Base-by-base conservation (phyloP, 1,140 invertebrate species). In the Drosophila subobscura region DNA sequence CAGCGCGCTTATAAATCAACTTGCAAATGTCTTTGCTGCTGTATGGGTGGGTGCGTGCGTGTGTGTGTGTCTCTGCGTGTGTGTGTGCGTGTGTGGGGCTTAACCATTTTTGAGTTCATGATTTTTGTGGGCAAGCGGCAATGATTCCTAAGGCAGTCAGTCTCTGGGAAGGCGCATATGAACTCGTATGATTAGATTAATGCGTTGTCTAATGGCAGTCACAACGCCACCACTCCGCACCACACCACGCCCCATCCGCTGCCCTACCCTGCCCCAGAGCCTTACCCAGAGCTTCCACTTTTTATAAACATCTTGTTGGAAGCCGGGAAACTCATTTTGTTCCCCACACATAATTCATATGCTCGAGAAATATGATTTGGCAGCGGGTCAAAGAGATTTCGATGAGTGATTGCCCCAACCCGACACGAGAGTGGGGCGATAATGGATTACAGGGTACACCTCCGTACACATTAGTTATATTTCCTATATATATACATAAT, bases 1-100 rank as follows among this genome's bases (percentile, higher is more conserved):
- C 81, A 86, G 78, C 83, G 71, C 56, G 81, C 74, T 86, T 86
- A 86, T 86, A 86, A 86, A 86, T 86, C 81, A 86, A 86, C 78
- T 88, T 86, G 81, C 77, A 85, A 84, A 84, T 84, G 78, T 83
- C 66, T 72, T 60, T 67, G 51, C 25, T 7, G 16, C 5, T n/a
- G n/a, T n/a, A n/a, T n/a, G n/a, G n/a, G n/a, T 14, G 27, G 37
- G 23, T 16, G 3, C 10, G 25, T 37, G 10, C 6, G 3, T 37
- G 33, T 37, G 29, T 54, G 10, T 57, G 23, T 27, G n/a, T 25
- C 6, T 57, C 27, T 58, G 7, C 5, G 20, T 40, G 25, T 27
- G 4, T 55, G n/a, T 46, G 29, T 8, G 10, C 16, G 27, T 23
- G 47, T 37, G 23, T 54, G 1, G 46, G 44, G 20, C 40, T 25